Evolutionary conservation across 2,797 vertebrate genomes (phyloP), one percentile per base, ranked within the genome.

Genomic region (Schizothorax lantsangensis): DNA sequence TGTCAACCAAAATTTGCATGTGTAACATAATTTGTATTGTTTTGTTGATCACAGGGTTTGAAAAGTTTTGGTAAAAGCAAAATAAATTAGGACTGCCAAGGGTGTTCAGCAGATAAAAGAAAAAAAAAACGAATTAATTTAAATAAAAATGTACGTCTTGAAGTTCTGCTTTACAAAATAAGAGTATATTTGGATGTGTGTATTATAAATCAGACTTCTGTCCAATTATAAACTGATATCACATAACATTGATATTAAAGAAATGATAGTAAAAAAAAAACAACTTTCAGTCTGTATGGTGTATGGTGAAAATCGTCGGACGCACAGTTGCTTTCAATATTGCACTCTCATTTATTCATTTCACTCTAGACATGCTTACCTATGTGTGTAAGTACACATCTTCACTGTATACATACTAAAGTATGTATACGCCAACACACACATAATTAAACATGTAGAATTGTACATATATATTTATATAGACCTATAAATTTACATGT

Each of bases 401-500:
- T 94, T 95, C 94, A 94, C 92, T 89, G 93, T 95, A 95, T 94
- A 95, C 95, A 95, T 95, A 95, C 94, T 94, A 92, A 95, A 91
- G 94, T 95, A 96, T 95, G 94, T 94, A 91, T 91, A 96, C 93
- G 94, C 93, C 93, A 95, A 94, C 92, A 95, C 95, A 95, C 95
- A 96, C 95, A 96, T 95, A 95, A 95, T 95, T 95, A 95, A 95
- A 96, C 95, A 95, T 96, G 95, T 95, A 95, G 93, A 95, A 94
- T 95, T 96, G 95, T 96, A 96, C 95, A 96, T 96, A 95, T 96
- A 95, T 95, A 96, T 96, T 95, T 96, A 96, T 96, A 96, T 95
- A 95, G 94, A 95, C 94, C 93, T 96, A 96, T 96, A 96, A 95
- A 96, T 96, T 95, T 96, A 96, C 95, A 96, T 95, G 95, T 96